These are phyloP conservation scores for Galerucella calmariensis DNA, from an alignment of 2,888 invertebrate genomes.

Conservation along the genomic window DNA sequence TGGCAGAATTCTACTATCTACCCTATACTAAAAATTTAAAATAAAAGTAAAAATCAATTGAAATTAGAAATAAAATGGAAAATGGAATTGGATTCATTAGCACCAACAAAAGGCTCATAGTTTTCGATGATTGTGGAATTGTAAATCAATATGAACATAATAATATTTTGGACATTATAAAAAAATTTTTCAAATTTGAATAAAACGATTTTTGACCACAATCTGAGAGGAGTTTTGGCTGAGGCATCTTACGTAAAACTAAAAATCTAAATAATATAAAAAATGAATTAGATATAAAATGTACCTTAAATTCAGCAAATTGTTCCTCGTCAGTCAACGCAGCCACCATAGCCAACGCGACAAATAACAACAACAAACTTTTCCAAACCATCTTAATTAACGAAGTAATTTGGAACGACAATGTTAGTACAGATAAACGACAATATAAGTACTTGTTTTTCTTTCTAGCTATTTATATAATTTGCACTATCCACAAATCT, in stretches of 20 bases:
- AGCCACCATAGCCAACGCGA: not conserved
- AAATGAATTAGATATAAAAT: not conserved
- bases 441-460: not conserved
- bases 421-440: not conserved
- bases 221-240: too few relatives aligned
- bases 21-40: too few relatives aligned
- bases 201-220: too few relatives aligned
- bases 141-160: too few relatives aligned
- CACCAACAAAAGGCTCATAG: too few relatives aligned
- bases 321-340: slow-evolving; percentile 21
- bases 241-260: not conserved
- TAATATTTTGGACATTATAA: too few relatives aligned
- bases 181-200: too few relatives aligned
- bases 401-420: not conserved
- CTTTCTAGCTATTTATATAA: not conserved
- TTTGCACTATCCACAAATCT: not conserved
- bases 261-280: not conserved
- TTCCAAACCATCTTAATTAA: not conserved
- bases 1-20: too few relatives aligned
- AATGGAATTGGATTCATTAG: too few relatives aligned
- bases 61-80: too few relatives aligned
- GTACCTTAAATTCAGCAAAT: slow-evolving; percentile 16
- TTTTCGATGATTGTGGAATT: too few relatives aligned
- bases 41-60: too few relatives aligned
- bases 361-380: not conserved